Evolutionary conservation across 1,140 invertebrate genomes (phyloP).

Genomic region (Saccostrea echinata): DNA sequence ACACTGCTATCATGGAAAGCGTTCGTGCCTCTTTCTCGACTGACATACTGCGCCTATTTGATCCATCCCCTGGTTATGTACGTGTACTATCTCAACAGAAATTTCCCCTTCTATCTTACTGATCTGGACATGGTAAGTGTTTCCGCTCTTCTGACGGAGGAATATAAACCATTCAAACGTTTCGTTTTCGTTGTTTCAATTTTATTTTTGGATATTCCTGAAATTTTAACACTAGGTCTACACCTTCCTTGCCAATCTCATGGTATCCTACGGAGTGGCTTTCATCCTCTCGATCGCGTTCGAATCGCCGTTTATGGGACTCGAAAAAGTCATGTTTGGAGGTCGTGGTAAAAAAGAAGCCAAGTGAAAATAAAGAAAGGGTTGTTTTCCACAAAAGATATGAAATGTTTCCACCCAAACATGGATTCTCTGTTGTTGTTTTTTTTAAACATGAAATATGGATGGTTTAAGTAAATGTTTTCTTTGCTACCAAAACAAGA

Average conservation of each 20-base stretch:
- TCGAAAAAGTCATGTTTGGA: slow-evolving; percentile 71
- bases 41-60: slow-evolving; percentile 39
- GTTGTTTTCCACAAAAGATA: background rate
- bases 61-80: slow-evolving; percentile 21
- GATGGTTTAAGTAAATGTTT: too few relatives aligned
- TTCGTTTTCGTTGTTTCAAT: background rate
- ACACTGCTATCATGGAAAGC: slow-evolving; percentile 28
- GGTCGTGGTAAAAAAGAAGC: background rate
- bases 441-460: too few relatives aligned
- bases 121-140: background rate
- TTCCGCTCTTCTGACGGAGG: background rate
- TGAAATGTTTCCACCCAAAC: background rate
- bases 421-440: too few relatives aligned
- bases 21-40: slow-evolving; percentile 4
- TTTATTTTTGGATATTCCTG: background rate
- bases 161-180: background rate
- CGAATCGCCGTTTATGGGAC: slow-evolving; percentile 76
- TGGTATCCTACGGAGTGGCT: slow-evolving; percentile 70
- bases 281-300: slow-evolving; percentile 76
- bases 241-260: slow-evolving; percentile 60
- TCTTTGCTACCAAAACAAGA: too few relatives aligned
- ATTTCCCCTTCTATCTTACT: background rate
- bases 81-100: background rate
- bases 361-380: background rate
- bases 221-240: slow-evolving; percentile 54